Percentiles rank a stretch among this genome's conserved stretches.
Conservation (phyloP, 2,113 vertebrate genomes). For the Pteronura brasiliensis region DNA sequence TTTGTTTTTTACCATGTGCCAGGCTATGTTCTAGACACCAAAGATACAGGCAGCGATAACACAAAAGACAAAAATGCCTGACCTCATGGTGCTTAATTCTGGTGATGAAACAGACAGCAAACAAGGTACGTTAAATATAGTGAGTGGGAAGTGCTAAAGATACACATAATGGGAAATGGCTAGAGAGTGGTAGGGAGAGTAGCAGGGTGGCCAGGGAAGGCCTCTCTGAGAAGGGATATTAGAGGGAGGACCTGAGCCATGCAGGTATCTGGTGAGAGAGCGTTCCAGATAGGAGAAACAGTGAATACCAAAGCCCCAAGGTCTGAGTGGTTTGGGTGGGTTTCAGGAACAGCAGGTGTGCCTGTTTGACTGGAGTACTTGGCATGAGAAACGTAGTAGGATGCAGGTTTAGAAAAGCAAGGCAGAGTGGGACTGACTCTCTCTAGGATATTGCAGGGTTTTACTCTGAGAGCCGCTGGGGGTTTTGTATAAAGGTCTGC, state of each 20-base stretch:
- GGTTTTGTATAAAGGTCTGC: background rate
- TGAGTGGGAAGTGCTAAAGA: background rate
- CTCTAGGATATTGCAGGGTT: background rate
- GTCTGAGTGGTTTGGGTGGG: background rate
- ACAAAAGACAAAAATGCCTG: background rate
- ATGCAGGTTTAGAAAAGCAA: background rate
- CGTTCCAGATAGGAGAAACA: background rate
- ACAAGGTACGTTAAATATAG: background rate
- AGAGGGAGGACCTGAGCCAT: background rate
- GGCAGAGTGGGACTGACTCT: background rate
- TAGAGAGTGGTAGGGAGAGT: background rate
- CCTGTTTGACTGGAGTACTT: background rate
- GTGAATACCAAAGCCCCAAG: background rate
- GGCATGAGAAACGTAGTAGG: background rate
- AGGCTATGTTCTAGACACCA: background rate
- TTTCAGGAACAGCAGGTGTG: background rate
- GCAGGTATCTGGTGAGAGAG: background rate
- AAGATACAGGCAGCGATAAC: background rate
- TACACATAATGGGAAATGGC: background rate
- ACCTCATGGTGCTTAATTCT: background rate
- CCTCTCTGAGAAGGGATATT: background rate
- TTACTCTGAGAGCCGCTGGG: background rate
- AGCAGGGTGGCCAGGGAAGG: background rate
- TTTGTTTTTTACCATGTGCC: background rate
- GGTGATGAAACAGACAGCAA: background rate